Base-by-base conservation (phyloP, 2,113 vertebrate species). In the Ibidorhyncha struthersii region DNA sequence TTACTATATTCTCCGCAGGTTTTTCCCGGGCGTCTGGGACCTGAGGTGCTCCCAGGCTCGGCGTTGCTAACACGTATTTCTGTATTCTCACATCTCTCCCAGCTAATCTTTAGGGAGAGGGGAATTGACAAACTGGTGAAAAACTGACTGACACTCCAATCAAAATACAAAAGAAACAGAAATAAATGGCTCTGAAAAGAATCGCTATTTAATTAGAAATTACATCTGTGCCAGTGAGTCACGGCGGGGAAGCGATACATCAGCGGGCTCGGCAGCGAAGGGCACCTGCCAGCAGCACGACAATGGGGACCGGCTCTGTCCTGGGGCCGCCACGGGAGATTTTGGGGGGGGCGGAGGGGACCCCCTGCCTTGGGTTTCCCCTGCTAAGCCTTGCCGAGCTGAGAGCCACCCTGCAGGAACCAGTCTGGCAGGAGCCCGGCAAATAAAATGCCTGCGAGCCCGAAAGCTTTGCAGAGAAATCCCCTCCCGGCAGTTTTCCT, bases 161-260 rank as follows among this genome's bases (percentile, higher is more conserved):
- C 93, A 90, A 58, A 95, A 69, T 53, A 77, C 91, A 85, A 62
- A 88, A 91, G 85, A 83, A 91, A 89, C 58, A 70, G 91, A 88
- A 73, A 92, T 79, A 93, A 95, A 93, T 34, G 76, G 82, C 80
- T 92, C 91, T 77, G 90, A 43, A 80, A 94, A 95, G 95, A 86
- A 86, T 72, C 7, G 32, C 79, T 89, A 36, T 85, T 93, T 92
- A 93, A 95, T 79, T 90, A 91, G 95, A 58, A 89, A 93, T 96
- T 67, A 82, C 62, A 27, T 79, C 90, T 93, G 81, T 80, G 83
- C 90, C 70, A 50, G 82, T 92, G 93, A 96, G 53, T 72, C 89
- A 81, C 66, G 32, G 91, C 69, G 15, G 76, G 86, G 91, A 89
- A 67, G 71, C 23, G 21, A 80, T 14, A 71, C 45, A 81, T 52